Evolutionary conservation across 2,797 vertebrate species (phyloP).

Genomic region (Cygnus olor): DNA sequence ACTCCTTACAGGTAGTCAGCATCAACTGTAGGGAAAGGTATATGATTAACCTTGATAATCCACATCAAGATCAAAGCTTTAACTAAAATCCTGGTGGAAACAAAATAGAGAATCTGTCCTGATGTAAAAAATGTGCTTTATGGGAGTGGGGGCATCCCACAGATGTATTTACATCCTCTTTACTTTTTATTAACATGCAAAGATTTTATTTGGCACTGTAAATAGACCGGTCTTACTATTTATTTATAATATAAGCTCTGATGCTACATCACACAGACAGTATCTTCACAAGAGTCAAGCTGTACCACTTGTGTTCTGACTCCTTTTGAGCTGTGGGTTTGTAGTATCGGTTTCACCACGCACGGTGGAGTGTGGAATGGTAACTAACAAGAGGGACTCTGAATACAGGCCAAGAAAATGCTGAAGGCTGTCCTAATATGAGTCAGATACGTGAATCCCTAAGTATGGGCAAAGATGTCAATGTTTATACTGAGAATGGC

Average conservation of each 20-base stretch:
- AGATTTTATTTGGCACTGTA: background rate
- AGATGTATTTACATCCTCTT: background rate
- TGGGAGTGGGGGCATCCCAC: background rate
- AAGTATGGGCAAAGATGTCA: background rate
- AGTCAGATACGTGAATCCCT: background rate
- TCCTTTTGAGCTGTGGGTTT: background rate
- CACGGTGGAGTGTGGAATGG: background rate
- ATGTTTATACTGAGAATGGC: background rate
- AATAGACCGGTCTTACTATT: background rate
- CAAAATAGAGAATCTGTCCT: background rate
- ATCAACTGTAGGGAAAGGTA: background rate
- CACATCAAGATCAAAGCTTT: background rate
- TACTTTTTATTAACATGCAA: background rate
- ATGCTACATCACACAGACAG: background rate
- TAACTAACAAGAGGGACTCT: background rate
- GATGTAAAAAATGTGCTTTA: background rate
- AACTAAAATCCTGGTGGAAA: background rate
- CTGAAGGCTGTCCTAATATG: background rate
- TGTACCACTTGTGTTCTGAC: background rate
- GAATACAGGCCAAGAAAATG: conserved; percentile 7
- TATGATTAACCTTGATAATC: background rate
- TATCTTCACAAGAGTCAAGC: background rate
- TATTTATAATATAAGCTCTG: conserved; percentile 15
- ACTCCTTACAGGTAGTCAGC: background rate
- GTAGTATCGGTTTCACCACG: background rate